These are phyloP conservation scores for Helicorthomorpha holstii DNA, from an alignment of 1,140 invertebrate species.

Conservation along the genomic window DNA sequence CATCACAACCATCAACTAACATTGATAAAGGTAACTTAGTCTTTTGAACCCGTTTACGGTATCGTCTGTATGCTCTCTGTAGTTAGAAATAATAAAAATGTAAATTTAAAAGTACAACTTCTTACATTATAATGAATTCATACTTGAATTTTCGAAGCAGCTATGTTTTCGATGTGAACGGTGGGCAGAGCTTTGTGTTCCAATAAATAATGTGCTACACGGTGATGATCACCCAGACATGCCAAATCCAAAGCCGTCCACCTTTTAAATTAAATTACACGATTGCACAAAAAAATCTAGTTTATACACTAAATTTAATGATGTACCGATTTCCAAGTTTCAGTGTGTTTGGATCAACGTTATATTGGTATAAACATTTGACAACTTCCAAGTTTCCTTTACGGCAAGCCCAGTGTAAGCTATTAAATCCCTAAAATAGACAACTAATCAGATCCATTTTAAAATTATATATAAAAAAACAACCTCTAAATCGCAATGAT, in stretches of 20 bases:
- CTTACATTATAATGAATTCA: no score
- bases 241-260: conserved; percentile 28
- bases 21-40: no score
- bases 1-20: no score
- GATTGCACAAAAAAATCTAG: not conserved
- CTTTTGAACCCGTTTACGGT: no score
- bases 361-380: conserved; percentile 24
- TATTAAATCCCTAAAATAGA: conserved; percentile 25
- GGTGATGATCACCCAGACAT: conserved; percentile 27
- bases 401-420: conserved; percentile 27
- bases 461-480: conserved; percentile 3
- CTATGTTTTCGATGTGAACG: conserved; percentile 27
- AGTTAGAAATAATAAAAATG: no score
- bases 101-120: no score
- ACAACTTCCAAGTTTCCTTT: conserved; percentile 27
- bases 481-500: conserved; percentile 26
- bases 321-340: conserved; percentile 7
- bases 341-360: conserved; percentile 26
- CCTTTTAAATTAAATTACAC: conserved; percentile 11
- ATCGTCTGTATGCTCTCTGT: no score
- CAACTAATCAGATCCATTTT: conserved; percentile 4
- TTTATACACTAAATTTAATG: not conserved
- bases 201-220: conserved; percentile 27
- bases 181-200: conserved; percentile 27
- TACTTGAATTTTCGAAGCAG: conserved; percentile 27